Conservation (phyloP, 2,888 invertebrate genomes). For the Athripsodes cinereus region DNA sequence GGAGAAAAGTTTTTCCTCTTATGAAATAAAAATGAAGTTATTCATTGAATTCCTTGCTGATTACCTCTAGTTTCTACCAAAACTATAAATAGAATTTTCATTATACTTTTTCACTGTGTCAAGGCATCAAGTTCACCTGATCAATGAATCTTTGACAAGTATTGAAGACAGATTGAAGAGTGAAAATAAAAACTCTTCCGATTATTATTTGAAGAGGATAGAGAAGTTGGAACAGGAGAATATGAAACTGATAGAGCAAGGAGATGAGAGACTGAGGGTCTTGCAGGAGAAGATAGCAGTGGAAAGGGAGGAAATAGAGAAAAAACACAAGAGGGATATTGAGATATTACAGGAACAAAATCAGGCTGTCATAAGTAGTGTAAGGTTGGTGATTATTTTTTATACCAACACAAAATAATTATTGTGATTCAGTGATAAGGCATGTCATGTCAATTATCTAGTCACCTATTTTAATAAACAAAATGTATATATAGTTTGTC, state of each 20-base stretch:
- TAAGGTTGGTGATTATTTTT: slow-evolving; percentile 39
- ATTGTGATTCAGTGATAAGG: too few species aligned
- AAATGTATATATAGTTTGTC: too few species aligned
- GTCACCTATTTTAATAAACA: too few species aligned
- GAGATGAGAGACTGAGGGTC: slow-evolving; percentile 34
- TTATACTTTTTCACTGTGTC: too few species aligned
- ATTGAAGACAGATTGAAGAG: slow-evolving; percentile 55
- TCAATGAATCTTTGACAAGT: slow-evolving; percentile 51
- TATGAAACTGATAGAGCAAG: slow-evolving; percentile 38
- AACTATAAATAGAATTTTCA: too few species aligned
- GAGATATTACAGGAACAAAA: slow-evolving; percentile 45
- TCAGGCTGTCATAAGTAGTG: slow-evolving; percentile 51
- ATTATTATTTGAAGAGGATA: slow-evolving; percentile 48
- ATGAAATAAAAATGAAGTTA: too few species aligned
- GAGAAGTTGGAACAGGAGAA: slow-evolving; percentile 49
- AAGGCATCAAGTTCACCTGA: slow-evolving; percentile 53
- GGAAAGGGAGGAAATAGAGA: slow-evolving; percentile 44
- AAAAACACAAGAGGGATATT: slow-evolving; percentile 44
- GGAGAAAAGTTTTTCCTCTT: too few species aligned
- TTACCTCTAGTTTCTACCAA: too few species aligned
- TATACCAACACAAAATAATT: too few species aligned
- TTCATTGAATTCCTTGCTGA: too few species aligned
- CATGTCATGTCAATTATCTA: too few species aligned
- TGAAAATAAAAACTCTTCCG: slow-evolving; percentile 48
- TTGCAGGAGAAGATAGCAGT: slow-evolving; percentile 32